Percentiles rank a stretch among this genome's conserved stretches.
phyloP scores from a whole-genome alignment of 2,888 invertebrate species.

The Microplitis deprimator region DNA sequence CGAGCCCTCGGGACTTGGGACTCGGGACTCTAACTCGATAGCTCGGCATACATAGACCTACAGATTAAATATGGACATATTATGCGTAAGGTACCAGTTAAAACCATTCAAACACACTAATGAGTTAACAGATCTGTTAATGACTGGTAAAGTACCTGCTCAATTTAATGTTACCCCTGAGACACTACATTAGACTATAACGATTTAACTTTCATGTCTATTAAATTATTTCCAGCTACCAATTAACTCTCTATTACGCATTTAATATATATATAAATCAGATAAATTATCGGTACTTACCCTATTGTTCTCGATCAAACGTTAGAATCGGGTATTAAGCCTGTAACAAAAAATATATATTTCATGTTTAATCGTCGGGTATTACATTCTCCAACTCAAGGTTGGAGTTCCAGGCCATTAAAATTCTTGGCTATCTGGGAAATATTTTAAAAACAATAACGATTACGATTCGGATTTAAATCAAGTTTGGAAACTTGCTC shows the following conservation, averaged over 20 bases:
- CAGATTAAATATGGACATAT: neutral
- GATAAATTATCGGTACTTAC: neutral
- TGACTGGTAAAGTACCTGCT: slow-evolving; percentile 26
- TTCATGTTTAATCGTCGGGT: neutral
- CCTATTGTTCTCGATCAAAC: neutral
- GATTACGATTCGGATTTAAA: neutral
- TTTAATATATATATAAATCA: neutral
- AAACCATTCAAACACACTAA: slow-evolving; percentile 6
- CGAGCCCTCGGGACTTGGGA: neutral
- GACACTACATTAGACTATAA: neutral
- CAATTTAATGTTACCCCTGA: neutral
- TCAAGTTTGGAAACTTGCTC: too few species aligned
- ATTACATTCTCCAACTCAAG: neutral
- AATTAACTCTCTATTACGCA: slow-evolving; percentile 13
- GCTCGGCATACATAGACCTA: neutral
- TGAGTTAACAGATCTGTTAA: slow-evolving; percentile 20
- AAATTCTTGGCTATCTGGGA: neutral
- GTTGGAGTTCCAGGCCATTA: neutral
- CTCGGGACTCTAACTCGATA: too few species aligned
- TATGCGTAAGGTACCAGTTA: neutral
- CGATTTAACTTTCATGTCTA: neutral
- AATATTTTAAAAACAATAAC: neutral
- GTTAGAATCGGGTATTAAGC: neutral
- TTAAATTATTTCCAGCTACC: slow-evolving; percentile 10
- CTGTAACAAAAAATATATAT: neutral